phyloP scores from a whole-genome alignment of 2,888 invertebrate genomes.

The Pyrgus malvae region DNA sequence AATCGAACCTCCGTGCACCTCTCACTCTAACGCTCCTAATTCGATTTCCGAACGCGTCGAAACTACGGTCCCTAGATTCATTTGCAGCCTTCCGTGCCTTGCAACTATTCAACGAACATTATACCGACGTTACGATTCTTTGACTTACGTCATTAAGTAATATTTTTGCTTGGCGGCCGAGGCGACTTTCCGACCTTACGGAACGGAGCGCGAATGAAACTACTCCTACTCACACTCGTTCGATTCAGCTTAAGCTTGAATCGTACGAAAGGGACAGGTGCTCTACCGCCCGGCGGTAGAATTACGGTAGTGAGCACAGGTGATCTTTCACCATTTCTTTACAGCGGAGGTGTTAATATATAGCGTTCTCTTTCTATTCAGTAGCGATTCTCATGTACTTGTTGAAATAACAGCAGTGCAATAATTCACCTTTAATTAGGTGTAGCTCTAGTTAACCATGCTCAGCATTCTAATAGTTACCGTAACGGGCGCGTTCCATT shows the following conservation, averaged over 20 bases:
- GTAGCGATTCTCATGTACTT: constrained; percentile 33
- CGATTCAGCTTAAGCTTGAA: constrained; percentile 77
- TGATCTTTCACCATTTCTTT: constrained; percentile 78
- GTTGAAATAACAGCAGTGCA: constrained; percentile 52
- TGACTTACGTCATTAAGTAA: constrained; percentile 33
- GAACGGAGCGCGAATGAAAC: constrained; percentile 48
- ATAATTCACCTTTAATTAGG: constrained; percentile 63
- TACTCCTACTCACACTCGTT: constrained; percentile 81
- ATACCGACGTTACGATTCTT: constrained; percentile 28
- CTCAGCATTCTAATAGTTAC: constrained; percentile 67
- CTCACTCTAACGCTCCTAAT: constrained; percentile 80
- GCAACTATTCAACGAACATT: constrained; percentile 31
- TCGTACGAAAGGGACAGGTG: constrained; percentile 80
- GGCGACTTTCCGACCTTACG: constrained; percentile 46
- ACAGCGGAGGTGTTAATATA: constrained; percentile 67
- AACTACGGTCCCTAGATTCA: constrained; percentile 75
- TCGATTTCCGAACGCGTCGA: constrained; percentile 80
- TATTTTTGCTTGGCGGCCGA: constrained; percentile 35
- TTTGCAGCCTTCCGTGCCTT: constrained; percentile 73
- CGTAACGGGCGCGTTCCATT: constrained; percentile 53
- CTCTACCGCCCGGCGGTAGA: constrained; percentile 74
- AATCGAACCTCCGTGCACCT: constrained; percentile 68
- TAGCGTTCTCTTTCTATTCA: constrained; percentile 59
- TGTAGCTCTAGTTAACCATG: constrained; percentile 64
- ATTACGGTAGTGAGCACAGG: constrained; percentile 82